Percentiles rank a stretch among this genome's conserved stretches.
These are phyloP conservation scores for Gopherus flavomarginatus DNA, from an alignment of 2,113 vertebrate genomes.

Conservation along the genomic window DNA sequence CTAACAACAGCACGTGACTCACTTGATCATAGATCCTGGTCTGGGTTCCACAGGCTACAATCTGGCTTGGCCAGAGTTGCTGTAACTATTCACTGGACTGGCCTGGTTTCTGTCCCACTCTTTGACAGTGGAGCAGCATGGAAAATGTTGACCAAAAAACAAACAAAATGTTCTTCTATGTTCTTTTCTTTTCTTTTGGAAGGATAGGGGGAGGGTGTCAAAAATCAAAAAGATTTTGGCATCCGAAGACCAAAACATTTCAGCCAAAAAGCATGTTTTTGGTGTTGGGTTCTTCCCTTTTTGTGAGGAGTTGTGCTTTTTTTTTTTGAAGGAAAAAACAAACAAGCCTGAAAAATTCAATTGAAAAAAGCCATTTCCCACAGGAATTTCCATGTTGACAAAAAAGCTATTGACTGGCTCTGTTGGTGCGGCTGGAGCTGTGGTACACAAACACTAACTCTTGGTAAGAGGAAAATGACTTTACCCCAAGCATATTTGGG, in stretches of 20 bases:
- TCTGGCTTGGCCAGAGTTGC: background rate
- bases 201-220: background rate
- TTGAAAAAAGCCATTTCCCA: conserved; percentile 33
- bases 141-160: background rate
- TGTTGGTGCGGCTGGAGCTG: background rate
- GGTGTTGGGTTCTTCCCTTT: background rate
- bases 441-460: fast-evolving
- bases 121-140: background rate
- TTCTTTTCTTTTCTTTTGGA: background rate
- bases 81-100: background rate
- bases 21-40: background rate
- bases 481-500: background rate
- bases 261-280: background rate
- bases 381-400: conserved; percentile 4
- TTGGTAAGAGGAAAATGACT: background rate
- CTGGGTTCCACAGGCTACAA: background rate
- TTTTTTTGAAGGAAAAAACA: background rate
- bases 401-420: background rate
- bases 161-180: background rate
- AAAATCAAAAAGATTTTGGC: background rate
- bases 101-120: background rate
- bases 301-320: background rate
- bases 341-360: background rate
- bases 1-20: background rate
- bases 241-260: background rate